Conservation (phyloP, 2,888 invertebrate species). For the Aporophyla lueneburgensis region DNA sequence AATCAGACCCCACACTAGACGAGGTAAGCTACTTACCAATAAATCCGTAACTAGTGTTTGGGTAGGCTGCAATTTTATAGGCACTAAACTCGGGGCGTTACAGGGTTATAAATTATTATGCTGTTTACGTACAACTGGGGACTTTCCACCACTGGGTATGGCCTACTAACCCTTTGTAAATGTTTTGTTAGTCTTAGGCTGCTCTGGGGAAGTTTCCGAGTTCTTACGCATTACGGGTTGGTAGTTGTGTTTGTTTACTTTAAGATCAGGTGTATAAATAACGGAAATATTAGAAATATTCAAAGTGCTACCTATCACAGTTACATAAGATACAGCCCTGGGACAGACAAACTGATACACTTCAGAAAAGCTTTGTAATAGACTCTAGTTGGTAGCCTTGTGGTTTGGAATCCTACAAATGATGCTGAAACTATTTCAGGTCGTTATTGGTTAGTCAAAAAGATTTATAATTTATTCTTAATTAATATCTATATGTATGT, state of each 20-base stretch:
- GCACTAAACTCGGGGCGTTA: slow-evolving; percentile 72
- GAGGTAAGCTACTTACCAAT: slow-evolving; percentile 29
- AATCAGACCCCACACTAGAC: not conserved
- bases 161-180: slow-evolving; percentile 32
- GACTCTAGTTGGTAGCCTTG: not conserved
- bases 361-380: not conserved
- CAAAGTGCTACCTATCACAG: too few species aligned
- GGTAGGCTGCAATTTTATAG: slow-evolving; percentile 69
- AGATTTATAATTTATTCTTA: not conserved
- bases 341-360: not conserved
- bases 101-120: slow-evolving; percentile 75
- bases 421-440: not conserved
- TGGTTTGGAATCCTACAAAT: not conserved
- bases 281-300: not conserved
- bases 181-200: slow-evolving; percentile 32
- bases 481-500: not conserved
- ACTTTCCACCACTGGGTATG: slow-evolving; percentile 70
- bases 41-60: slow-evolving; percentile 48
- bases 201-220: slow-evolving; percentile 22
- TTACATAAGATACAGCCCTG: not conserved
- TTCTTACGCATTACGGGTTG: not conserved
- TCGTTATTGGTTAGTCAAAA: not conserved
- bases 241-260: not conserved
- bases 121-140: slow-evolving; percentile 71
- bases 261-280: not conserved